Evolutionary conservation across 2,797 vertebrate genomes (phyloP).

Genomic region (Cichlasoma orientale): DNA sequence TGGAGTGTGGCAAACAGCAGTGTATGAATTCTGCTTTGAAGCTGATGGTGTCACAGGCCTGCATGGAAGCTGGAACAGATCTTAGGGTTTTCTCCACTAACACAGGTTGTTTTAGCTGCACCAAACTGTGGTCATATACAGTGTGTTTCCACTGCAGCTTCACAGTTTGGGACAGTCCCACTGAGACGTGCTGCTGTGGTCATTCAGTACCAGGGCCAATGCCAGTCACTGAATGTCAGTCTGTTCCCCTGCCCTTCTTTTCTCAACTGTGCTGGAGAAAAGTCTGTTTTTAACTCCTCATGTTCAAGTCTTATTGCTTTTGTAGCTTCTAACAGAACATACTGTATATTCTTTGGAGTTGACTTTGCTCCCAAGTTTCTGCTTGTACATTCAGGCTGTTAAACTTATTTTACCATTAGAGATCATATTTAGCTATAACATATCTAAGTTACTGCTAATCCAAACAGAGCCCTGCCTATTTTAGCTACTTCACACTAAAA

Average conservation of each 20-base stretch:
- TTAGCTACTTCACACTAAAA: background rate
- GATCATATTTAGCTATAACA: background rate
- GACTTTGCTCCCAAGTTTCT: too few species aligned
- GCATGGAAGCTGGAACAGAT: background rate
- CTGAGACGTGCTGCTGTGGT: background rate
- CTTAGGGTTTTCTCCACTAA: fast-evolving
- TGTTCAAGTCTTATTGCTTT: background rate
- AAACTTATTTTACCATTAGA: background rate
- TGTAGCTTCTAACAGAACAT: background rate
- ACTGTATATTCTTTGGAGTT: background rate
- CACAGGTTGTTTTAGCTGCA: background rate
- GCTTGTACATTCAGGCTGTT: background rate
- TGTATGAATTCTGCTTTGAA: background rate
- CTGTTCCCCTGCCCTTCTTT: background rate
- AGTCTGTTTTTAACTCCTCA: background rate
- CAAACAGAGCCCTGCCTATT: background rate
- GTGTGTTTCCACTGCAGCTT: background rate
- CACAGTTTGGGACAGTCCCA: background rate
- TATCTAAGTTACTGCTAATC: background rate
- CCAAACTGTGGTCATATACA: background rate
- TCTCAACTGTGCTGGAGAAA: background rate
- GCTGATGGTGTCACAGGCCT: background rate
- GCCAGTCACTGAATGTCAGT: background rate
- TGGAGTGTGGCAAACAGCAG: background rate
- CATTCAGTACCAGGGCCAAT: background rate